A percentile compares a stretch with the other conserved stretches of the same genome.
These are phyloP conservation scores for Arbacia lixula DNA, from an alignment of 53 echinoderm and acorn worm species.

Conservation along the genomic window DNA sequence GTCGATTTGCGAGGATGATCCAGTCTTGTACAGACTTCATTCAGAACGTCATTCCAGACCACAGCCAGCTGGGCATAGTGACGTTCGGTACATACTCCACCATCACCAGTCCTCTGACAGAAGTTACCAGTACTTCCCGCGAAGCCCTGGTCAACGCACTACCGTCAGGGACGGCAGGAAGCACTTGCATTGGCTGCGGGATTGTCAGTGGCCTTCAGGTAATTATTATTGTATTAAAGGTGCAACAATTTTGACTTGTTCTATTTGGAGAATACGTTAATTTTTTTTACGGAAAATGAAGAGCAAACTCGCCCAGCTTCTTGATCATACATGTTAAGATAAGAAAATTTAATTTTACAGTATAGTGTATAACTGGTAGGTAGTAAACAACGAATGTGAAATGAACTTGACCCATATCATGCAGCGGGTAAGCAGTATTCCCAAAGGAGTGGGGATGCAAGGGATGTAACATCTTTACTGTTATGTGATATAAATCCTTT, in stretches of 20 bases:
- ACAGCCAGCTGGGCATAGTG: slow-evolving; percentile 36
- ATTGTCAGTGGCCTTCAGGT: slow-evolving; percentile 12
- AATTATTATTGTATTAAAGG: too few relatives aligned
- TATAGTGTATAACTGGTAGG: background rate
- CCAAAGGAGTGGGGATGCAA: too few relatives aligned
- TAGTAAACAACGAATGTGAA: too few relatives aligned
- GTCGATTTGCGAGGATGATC: background rate
- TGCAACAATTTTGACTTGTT: too few relatives aligned
- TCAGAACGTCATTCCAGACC: background rate
- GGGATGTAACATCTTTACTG: too few relatives aligned
- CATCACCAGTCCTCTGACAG: background rate
- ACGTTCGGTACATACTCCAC: background rate
- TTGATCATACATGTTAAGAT: too few relatives aligned
- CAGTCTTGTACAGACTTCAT: slow-evolving; percentile 19
- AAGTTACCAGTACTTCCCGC: background rate
- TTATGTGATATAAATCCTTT: too few relatives aligned
- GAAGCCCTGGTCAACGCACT: background rate
- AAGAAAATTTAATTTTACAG: background rate
- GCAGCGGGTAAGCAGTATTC: too few relatives aligned
- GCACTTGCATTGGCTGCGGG: slow-evolving; percentile 23
- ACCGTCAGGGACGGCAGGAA: background rate
- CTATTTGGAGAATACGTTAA: too few relatives aligned
- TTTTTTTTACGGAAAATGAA: too few relatives aligned
- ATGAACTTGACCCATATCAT: too few relatives aligned
- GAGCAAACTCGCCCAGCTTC: too few relatives aligned